These are phyloP conservation scores for Trematomus loennbergii DNA, from an alignment of 2,113 vertebrate genomes.

Conservation along the genomic window DNA sequence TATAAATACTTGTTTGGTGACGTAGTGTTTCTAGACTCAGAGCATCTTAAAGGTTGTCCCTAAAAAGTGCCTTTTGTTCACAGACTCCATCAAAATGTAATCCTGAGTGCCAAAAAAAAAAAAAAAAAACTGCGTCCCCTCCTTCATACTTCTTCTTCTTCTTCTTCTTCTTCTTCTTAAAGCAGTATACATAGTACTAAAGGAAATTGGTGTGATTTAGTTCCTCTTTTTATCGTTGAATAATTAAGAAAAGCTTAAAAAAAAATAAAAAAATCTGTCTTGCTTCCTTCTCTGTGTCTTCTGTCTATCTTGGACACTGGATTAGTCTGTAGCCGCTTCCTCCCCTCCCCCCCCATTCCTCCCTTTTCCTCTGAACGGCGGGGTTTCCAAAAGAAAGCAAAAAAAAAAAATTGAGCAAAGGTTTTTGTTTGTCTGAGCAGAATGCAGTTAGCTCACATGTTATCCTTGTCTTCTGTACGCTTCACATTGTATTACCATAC, in stretches of 20 bases:
- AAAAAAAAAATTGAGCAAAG: conserved; percentile 71
- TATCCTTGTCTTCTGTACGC: conserved; percentile 88
- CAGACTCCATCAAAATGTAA: conserved; percentile 85
- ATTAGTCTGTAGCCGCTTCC: conserved; percentile 86
- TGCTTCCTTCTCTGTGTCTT: conserved; percentile 84
- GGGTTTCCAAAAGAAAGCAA: conserved; percentile 69
- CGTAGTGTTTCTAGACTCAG: conserved; percentile 86
- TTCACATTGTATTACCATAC: conserved; percentile 87
- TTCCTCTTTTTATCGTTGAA: conserved; percentile 88
- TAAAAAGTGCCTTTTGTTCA: conserved; percentile 90
- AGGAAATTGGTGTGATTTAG: conserved; percentile 90
- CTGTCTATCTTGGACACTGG: conserved; percentile 86
- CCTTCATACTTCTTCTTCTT: conserved; percentile 84
- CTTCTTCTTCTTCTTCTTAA: conserved; percentile 84
- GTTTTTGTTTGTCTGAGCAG: conserved; percentile 82
- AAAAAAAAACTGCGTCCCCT: conserved; percentile 73
- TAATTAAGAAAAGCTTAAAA: conserved; percentile 80
- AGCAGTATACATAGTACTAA: conserved; percentile 91
- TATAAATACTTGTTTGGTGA: conserved; percentile 88
- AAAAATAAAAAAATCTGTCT: conserved; percentile 77
- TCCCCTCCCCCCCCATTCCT: conserved; percentile 14
- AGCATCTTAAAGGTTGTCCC: conserved; percentile 89
- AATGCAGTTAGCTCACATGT: conserved; percentile 87
- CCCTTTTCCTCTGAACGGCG: conserved; percentile 78
- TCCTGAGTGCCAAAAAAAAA: conserved; percentile 82